Conservation (phyloP, 2,113 vertebrate genomes). For the Columba janthina region DNA sequence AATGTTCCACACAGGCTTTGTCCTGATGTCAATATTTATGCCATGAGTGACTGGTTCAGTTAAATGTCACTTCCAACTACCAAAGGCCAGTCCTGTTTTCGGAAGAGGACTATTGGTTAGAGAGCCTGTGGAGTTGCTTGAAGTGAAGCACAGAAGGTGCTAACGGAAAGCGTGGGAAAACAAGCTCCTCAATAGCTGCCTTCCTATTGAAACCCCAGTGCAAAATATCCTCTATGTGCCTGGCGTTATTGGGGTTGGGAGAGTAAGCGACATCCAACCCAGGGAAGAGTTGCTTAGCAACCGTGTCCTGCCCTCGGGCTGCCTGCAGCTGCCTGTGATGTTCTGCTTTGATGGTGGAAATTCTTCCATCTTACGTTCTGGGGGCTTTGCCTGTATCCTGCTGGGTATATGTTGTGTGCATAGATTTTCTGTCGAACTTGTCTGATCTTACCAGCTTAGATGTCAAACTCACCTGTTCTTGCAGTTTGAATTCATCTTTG, state of each 20-base stretch:
- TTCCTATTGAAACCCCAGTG: background rate
- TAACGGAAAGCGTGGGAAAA: background rate
- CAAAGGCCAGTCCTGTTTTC: background rate
- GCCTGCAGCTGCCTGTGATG: conserved; percentile 50
- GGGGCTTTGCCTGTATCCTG: conserved; percentile 33
- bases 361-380: conserved; percentile 63
- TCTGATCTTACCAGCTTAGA: conserved; percentile 52
- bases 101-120: background rate
- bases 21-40: background rate
- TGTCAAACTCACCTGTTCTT: conserved; percentile 22
- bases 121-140: background rate
- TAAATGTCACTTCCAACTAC: background rate
- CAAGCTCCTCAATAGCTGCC: background rate
- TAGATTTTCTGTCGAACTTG: conserved; percentile 48
- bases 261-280: conserved; percentile 31
- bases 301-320: conserved; percentile 67
- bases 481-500: conserved; percentile 18
- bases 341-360: conserved; percentile 66
- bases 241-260: background rate
- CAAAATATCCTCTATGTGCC: background rate
- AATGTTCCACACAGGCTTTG: background rate
- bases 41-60: background rate
- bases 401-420: conserved; percentile 43
- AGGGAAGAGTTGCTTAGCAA: conserved; percentile 69
- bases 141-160: background rate